Conservation (phyloP, 2,888 invertebrate species). For the Lasioglossum leucozonium region DNA sequence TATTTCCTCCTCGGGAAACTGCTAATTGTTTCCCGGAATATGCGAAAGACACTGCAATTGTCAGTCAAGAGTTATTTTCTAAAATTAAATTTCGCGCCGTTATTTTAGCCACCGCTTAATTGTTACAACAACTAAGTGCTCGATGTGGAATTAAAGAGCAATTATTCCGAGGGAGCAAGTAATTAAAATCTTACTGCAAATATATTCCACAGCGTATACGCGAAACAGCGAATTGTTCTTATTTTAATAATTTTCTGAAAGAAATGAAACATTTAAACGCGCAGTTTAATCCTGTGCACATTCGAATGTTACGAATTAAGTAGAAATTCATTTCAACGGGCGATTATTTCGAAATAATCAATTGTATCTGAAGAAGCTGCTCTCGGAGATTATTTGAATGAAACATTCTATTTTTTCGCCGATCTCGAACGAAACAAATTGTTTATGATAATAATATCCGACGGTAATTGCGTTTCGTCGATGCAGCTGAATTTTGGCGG, state of each 20-base stretch:
- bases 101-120: no score
- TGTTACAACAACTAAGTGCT: no score
- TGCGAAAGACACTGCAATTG: neutral
- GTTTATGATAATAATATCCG: neutral
- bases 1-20: constrained; percentile 10
- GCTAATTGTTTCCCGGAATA: neutral
- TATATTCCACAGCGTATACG: neutral
- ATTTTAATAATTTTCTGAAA: neutral
- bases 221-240: neutral
- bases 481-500: neutral
- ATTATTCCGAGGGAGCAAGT: no score
- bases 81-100: neutral
- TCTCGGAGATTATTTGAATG: neutral
- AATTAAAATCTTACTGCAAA: neutral
- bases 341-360: neutral
- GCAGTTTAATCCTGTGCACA: neutral
- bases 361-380: neutral
- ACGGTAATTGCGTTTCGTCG: neutral
- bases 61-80: neutral
- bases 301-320: neutral
- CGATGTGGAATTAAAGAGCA: no score
- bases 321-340: neutral
- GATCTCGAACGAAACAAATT: neutral
- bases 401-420: neutral
- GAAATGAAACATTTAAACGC: neutral